Percentiles rank a stretch among this genome's conserved stretches.
Conservation (phyloP, 1,140 invertebrate species). For the Spodoptera frugiperda region DNA sequence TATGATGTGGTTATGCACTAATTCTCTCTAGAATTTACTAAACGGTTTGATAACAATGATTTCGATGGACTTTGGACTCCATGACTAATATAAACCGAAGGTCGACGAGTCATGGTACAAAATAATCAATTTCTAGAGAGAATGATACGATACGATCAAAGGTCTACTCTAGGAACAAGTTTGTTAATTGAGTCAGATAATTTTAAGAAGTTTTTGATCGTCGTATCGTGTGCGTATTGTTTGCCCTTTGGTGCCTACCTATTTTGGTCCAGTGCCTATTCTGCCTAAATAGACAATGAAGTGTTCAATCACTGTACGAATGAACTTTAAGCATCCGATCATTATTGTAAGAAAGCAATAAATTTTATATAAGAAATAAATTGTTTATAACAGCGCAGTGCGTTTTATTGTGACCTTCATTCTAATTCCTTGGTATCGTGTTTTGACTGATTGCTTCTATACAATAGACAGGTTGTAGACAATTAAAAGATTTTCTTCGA, state of each 20-base stretch:
- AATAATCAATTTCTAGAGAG: no score
- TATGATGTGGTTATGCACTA: no score
- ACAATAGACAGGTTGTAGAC: not conserved
- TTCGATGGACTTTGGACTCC: no score
- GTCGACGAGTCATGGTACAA: no score
- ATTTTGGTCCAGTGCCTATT: slow-evolving; percentile 47
- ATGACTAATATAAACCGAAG: no score
- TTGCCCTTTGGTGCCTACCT: slow-evolving; percentile 33
- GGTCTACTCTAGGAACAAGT: no score
- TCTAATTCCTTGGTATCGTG: not conserved
- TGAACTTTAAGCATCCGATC: slow-evolving; percentile 21
- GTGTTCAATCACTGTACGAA: slow-evolving; percentile 49
- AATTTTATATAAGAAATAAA: slow-evolving; percentile 54
- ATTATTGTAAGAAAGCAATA: slow-evolving; percentile 48
- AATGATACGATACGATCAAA: no score
- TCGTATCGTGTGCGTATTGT: slow-evolving; percentile 6
- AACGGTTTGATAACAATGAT: no score
- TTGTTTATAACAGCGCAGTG: slow-evolving; percentile 21
- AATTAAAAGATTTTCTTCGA: not conserved
- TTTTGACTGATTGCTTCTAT: not conserved
- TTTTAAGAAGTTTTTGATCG: no score
- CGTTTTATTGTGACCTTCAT: slow-evolving; percentile 35
- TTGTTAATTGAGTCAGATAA: no score
- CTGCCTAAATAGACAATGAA: slow-evolving; percentile 48
- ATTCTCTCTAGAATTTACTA: no score